Conservation (phyloP, 2,888 invertebrate species). For the Sinopyrophorus schimmeli region DNA sequence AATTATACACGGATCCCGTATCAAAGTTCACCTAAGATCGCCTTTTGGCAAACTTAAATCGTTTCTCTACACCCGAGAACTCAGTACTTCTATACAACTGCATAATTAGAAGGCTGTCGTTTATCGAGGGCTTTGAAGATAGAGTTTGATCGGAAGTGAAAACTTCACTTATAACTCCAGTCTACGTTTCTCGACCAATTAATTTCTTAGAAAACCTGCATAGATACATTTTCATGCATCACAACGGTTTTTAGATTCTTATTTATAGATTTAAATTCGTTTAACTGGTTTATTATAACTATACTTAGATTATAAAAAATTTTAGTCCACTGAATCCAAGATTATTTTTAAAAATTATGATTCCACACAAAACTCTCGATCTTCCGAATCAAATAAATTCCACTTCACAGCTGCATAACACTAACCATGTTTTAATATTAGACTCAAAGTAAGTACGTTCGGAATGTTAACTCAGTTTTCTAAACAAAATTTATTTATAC, state of each 20-base stretch:
- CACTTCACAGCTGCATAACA: conserved; percentile 21
- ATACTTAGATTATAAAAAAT: too few species aligned
- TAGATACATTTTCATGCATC: conserved; percentile 1
- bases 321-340: too few species aligned
- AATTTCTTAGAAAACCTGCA: too few species aligned
- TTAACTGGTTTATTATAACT: too few species aligned
- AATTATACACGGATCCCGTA: conserved; percentile 27
- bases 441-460: conserved; percentile 22
- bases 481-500: conserved; percentile 32
- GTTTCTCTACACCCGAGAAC: conserved; percentile 19
- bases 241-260: too few species aligned
- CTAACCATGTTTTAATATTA: conserved; percentile 26
- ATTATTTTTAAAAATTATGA: too few species aligned
- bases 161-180: conserved; percentile 20
- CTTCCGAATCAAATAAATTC: too few species aligned
- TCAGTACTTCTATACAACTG: conserved; percentile 27
- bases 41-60: conserved; percentile 30
- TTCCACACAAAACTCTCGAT: too few species aligned
- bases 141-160: conserved; percentile 24
- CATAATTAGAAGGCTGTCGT: conserved; percentile 26
- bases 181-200: conserved; percentile 17
- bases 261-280: too few species aligned
- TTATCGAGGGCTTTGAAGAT: conserved; percentile 23
- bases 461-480: conserved; percentile 28
- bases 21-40: conserved; percentile 30